Evolutionary conservation across 2,113 vertebrate species (phyloP), one percentile per base, ranked within the genome.

Genomic region (Lanius collurio): DNA sequence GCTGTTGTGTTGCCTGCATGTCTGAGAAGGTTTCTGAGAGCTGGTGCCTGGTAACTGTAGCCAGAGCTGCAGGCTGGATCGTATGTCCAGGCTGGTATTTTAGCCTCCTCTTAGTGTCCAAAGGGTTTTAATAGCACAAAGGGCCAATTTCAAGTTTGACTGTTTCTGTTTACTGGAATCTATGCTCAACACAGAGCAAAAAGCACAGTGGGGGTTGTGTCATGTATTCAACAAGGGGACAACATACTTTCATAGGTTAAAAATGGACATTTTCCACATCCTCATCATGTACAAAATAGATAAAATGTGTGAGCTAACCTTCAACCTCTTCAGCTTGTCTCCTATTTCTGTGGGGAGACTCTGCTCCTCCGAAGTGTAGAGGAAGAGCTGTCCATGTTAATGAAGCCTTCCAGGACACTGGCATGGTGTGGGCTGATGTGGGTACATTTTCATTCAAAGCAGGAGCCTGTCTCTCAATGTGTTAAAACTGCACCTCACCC

Each of bases 101-200:
- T 94, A 95, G 62, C 83, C 53, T 95, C 41, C 44, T 78, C n/a
- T 82, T 53, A 64, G 62, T 3, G 8, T 64, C 87, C 83, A 44
- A 90, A 88, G 73, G 71, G 44, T 81, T 93, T 60, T 81, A 93
- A 62, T 22, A 89, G 76, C 33, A 84, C 65, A 77, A 93, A 93
- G 92, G 50, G 37, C 69, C 77, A 53, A 64, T 88, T 92, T 81
- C 28, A 90, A 59, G 52, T 94, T 62, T 49, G 64, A 60, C 56
- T 67, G 26, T 78, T 96, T 78, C 60, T 68, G 35, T 64, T 83
- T 41, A 37, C 52, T 60, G 79, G 56, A 81, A 49, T 33, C 3
- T 2, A 15, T 26, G 33, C 55, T 44, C 30, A 83, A 22, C 15
- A 9, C 12, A 37, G 21, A 81, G 12, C 10, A n/a, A 67, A 78